Base-by-base conservation (phyloP, 2,888 invertebrate species). In the Pandemis heparana region DNA sequence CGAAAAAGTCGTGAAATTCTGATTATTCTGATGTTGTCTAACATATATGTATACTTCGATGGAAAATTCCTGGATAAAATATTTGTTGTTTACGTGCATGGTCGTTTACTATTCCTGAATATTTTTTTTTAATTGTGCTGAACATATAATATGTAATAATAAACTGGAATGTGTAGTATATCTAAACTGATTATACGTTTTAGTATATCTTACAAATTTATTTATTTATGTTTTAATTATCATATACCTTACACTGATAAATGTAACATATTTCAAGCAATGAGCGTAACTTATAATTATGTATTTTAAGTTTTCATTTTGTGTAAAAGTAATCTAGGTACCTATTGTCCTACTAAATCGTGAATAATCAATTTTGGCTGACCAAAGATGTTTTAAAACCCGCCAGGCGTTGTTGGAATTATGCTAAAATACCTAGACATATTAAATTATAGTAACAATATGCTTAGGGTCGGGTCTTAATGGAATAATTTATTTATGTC, bases 381-480 rank as follows among this genome's bases (percentile, higher is more conserved):
- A 51, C 65, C 65, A 66, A 66, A 66, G 65, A 66, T 39, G 5
- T 51, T 65, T 66, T 16, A 53, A 53, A 66, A 46, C 38, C 51
- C 51, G 38, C 46, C 51, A 48, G 65, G 23, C 9, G 18, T 53
- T 60, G 38, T 60, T 39, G 23, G 23, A 23, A 23, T 56, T 18
- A 5, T 10, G 4, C 56, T 12, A 56, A 56, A 23, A 53, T 53
- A 53, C 8, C 16, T 18, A 53, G 56, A 23, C 5, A 0, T 56
- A 12, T 56, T 56, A 23, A 56, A 56, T 56, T 23, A 12, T 23
- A 16, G 18, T 18, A 56, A 56, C 5, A 56, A 56, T 43, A 43
- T 39, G 8, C n/a, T 60, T 60, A n/a, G 14, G 60, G 60, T 60
- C 39, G 39, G 18, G 18, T 60, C 39, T 39, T 14, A 14, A 32